Conservation (phyloP, 2,888 invertebrate genomes). For the Tinea trinotella region DNA sequence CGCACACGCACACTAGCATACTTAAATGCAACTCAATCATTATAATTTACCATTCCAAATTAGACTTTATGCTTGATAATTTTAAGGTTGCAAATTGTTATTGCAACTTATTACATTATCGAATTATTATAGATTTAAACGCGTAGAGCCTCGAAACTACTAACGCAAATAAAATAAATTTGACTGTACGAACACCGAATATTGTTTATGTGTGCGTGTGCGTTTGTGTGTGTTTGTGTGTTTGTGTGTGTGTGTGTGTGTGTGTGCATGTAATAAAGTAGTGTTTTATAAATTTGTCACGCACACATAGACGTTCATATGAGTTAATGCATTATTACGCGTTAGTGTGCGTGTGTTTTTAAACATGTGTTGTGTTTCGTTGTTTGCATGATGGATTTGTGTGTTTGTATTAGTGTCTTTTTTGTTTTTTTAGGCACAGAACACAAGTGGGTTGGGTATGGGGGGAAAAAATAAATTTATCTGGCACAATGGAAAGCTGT, state of each 20-base stretch:
- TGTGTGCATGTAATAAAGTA: constrained; percentile 29
- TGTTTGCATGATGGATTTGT: constrained; percentile 63
- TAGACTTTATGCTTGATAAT: constrained; percentile 23
- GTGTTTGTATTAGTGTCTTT: constrained; percentile 61
- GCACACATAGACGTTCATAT: constrained; percentile 21
- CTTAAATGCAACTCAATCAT: constrained; percentile 63
- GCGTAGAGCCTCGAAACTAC: constrained; percentile 13
- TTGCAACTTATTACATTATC: neutral
- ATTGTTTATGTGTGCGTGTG: too few species aligned
- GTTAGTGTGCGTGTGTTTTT: constrained; percentile 30
- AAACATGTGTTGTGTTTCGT: constrained; percentile 45
- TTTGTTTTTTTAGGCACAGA: constrained; percentile 45
- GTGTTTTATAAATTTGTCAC: neutral
- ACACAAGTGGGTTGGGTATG: constrained; percentile 53
- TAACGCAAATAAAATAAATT: constrained; percentile 41
- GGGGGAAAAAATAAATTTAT: constrained; percentile 70
- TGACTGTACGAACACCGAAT: constrained; percentile 67
- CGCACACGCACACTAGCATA: constrained; percentile 49
- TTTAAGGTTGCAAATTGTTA: constrained; percentile 33
- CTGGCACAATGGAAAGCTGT: constrained; percentile 66
- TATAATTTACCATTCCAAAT: constrained; percentile 32
- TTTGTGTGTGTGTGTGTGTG: too few species aligned
- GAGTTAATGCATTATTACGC: constrained; percentile 45
- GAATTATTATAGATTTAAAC: constrained; percentile 11
- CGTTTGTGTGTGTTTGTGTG: too few species aligned